Evolutionary conservation across 2,888 invertebrate species (phyloP), one percentile per base, ranked within the genome.

Genomic region (Microplitis deprimator): DNA sequence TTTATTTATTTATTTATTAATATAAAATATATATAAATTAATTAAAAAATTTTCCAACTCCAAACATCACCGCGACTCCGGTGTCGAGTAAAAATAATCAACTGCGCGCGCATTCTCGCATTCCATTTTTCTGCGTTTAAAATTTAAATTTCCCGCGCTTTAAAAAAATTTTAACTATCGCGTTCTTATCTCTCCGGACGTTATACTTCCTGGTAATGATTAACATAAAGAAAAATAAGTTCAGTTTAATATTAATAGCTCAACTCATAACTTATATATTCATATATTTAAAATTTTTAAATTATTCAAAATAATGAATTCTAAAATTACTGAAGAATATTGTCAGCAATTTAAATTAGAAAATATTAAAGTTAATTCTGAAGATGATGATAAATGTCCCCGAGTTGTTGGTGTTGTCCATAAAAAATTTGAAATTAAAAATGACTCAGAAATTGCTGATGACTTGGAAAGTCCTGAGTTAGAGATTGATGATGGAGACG

Each of bases 131-230:
- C 50, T 13, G 4, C 50, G 50, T 13, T 50, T 4, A 29, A 50
- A 50, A 5, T 50, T 50, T 50, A 13, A 50, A 50, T 10, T 13
- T 62, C 20, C n/a, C 62, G 16, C 62, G 7, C 8, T 8, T 62
- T 4, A 4, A 16, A 62, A 62, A 62, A 3, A 17, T 62, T 62
- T 16, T 8, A 4, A 29, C 29, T 62, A 62, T 62, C 62, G 10
- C 20, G 10, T 17, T 62, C 62, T 62, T 62, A 62, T 62, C 62
- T 62, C 62, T 62, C 62, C 62, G 62, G 62, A 62, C 16, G 62
- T 62, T 16, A 62, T 62, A 62, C n/a, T 62, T 62, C 62, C 62
- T 8, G 7, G 20, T 20, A 62, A 62, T 62, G 62, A 62, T 62
- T 62, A 62, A 6, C 10, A 62, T 20, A 62, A 20, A 13, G 59